Conservation (phyloP, 2,113 vertebrate species). For the Labeo rohita region DNA sequence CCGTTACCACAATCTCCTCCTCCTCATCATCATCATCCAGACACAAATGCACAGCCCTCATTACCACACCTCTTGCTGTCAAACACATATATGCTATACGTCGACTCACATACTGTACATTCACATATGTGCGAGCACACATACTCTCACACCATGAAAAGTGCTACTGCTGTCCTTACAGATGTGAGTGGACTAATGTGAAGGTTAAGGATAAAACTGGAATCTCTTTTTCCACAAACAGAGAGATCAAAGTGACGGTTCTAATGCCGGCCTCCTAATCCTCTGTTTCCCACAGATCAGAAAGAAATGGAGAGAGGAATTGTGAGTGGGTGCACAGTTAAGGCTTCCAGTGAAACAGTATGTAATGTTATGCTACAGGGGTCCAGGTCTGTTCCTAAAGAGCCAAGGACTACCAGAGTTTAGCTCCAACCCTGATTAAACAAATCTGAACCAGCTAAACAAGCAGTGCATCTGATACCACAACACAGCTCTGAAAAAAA, state of each 20-base stretch:
- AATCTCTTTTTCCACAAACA: neutral
- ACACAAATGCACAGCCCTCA: neutral
- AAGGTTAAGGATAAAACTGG: conserved; percentile 28
- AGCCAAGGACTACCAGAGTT: neutral
- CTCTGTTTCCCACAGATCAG: conserved; percentile 3
- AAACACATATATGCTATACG: neutral
- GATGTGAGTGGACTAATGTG: neutral
- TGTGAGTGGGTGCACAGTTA: neutral
- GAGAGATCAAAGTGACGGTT: conserved; percentile 26
- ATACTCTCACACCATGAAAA: neutral
- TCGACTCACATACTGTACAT: neutral
- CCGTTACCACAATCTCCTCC: neutral
- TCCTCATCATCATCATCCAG: neutral
- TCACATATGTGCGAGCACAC: neutral
- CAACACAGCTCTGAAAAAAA: too few relatives aligned
- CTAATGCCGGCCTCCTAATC: neutral
- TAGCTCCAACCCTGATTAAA: neutral
- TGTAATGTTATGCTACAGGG: neutral
- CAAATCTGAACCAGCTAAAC: too few relatives aligned
- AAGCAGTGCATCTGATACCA: too few relatives aligned
- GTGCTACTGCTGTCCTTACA: neutral
- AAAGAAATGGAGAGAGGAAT: conserved; percentile 19
- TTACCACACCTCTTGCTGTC: neutral
- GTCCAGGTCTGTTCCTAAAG: neutral
- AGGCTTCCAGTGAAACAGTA: neutral